Evolutionary conservation across 92 coral and sea anemone species (phyloP).

Genomic region (Phenganax stokvisi): DNA sequence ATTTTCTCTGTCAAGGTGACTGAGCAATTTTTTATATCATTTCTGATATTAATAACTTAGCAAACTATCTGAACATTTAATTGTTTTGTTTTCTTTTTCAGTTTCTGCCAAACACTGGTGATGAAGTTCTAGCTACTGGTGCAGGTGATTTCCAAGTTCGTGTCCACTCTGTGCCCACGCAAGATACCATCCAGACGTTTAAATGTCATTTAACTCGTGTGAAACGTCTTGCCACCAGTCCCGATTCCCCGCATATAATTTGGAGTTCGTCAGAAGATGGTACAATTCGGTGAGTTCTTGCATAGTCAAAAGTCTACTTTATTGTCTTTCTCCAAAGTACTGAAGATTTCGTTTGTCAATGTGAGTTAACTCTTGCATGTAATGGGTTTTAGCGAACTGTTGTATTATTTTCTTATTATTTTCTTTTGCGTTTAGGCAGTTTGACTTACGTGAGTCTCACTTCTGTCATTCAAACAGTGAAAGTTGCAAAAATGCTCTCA

Average conservation of each 20-base stretch:
- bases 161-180: slow-evolving; percentile 74
- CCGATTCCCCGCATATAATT: slow-evolving; percentile 65
- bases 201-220: slow-evolving; percentile 90
- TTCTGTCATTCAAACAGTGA: slow-evolving; percentile 79
- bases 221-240: slow-evolving; percentile 95
- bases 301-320: too few species aligned
- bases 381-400: too few species aligned
- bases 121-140: slow-evolving; percentile 79
- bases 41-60: neutral
- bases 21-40: neutral
- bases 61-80: neutral
- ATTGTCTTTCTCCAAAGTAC: too few species aligned
- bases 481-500: slow-evolving; percentile 80
- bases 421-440: slow-evolving; percentile 58
- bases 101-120: slow-evolving; percentile 86
- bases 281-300: slow-evolving; percentile 62
- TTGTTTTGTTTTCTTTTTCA: slow-evolving; percentile 12
- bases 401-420: neutral
- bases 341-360: too few species aligned
- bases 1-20: slow-evolving; percentile 90
- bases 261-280: slow-evolving; percentile 99
- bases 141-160: slow-evolving; percentile 96
- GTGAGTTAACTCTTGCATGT: too few species aligned
- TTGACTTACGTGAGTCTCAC: slow-evolving; percentile 92
- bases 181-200: slow-evolving; percentile 70